A percentile compares a stretch with the other conserved stretches of the same genome.
phyloP scores from a whole-genome alignment of 2,888 invertebrate species.

The Herminia tarsipennalis region DNA sequence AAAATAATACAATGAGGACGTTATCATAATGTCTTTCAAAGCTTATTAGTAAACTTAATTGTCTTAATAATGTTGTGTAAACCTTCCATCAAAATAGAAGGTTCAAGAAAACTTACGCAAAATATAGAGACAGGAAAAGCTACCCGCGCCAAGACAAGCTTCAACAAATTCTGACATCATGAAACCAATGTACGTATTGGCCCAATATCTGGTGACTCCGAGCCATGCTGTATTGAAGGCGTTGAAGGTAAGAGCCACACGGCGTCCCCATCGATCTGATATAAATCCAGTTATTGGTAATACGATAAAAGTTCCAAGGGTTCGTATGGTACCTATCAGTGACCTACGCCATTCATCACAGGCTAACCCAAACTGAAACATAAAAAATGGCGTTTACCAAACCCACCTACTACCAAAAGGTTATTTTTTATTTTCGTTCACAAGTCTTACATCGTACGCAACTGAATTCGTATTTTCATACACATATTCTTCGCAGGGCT shows the following conservation, averaged over 20 bases:
- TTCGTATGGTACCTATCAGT: slow-evolving; percentile 89
- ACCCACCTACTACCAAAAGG: background rate
- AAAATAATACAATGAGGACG: too few species aligned
- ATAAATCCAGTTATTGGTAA: slow-evolving; percentile 86
- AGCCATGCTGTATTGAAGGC: slow-evolving; percentile 85
- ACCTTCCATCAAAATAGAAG: slow-evolving; percentile 82
- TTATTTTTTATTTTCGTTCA: too few species aligned
- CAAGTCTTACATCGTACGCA: slow-evolving; percentile 74
- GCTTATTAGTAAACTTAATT: too few species aligned
- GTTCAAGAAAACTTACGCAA: background rate
- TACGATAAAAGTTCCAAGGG: slow-evolving; percentile 87
- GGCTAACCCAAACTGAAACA: slow-evolving; percentile 83
- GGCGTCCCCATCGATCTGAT: slow-evolving; percentile 54
- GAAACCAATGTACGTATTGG: background rate
- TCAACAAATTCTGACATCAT: background rate
- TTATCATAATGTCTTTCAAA: too few species aligned
- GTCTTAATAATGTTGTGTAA: too few species aligned
- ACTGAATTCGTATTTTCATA: slow-evolving; percentile 65
- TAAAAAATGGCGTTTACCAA: slow-evolving; percentile 6
- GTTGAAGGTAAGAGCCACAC: slow-evolving; percentile 83
- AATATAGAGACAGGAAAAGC: background rate
- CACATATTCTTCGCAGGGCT: slow-evolving; percentile 57
- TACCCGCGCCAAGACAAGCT: background rate
- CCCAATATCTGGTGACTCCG: slow-evolving; percentile 85
- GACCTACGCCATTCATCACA: slow-evolving; percentile 89